Evolutionary conservation across 37 sponge, comb jelly and placozoan species (phyloP).

Genomic region (Bolinopsis microptera): DNA sequence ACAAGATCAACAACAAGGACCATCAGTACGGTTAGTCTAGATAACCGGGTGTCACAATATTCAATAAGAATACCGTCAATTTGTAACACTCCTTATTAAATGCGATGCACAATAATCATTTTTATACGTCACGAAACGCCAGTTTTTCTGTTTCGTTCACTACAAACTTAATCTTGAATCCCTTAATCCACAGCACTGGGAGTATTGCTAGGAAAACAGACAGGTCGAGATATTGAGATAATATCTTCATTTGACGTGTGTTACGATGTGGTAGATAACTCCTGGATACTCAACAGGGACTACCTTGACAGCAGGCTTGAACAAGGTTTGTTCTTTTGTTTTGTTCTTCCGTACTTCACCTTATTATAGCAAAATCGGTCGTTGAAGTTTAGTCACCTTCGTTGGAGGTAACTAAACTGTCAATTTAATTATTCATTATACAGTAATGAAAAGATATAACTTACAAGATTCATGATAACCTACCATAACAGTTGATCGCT

Average conservation of each 20-base stretch:
- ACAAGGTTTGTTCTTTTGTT: background rate
- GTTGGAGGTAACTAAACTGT: too few species aligned
- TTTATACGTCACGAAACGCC: too few species aligned
- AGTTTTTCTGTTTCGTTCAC: background rate
- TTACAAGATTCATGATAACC: too few species aligned
- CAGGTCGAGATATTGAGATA: constrained; percentile 58
- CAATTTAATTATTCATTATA: too few species aligned
- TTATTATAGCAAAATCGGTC: background rate
- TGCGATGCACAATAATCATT: too few species aligned
- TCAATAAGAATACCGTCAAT: too few species aligned
- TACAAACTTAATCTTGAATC: too few species aligned
- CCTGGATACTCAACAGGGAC: constrained; percentile 39
- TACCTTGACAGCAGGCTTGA: constrained; percentile 41
- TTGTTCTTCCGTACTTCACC: background rate
- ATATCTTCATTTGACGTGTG: constrained; percentile 37
- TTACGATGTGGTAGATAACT: background rate
- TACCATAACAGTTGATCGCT: too few species aligned
- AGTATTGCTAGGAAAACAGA: constrained; percentile 46
- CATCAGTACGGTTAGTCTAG: constrained; percentile 15
- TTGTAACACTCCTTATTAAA: too few species aligned
- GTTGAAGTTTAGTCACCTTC: too few species aligned
- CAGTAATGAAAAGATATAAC: too few species aligned
- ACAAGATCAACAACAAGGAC: constrained; percentile 53
- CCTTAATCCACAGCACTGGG: constrained; percentile 7
- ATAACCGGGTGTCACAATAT: too few species aligned